Evolutionary conservation across 2,888 invertebrate species (phyloP).

Genomic region (Smittia sp.): DNA sequence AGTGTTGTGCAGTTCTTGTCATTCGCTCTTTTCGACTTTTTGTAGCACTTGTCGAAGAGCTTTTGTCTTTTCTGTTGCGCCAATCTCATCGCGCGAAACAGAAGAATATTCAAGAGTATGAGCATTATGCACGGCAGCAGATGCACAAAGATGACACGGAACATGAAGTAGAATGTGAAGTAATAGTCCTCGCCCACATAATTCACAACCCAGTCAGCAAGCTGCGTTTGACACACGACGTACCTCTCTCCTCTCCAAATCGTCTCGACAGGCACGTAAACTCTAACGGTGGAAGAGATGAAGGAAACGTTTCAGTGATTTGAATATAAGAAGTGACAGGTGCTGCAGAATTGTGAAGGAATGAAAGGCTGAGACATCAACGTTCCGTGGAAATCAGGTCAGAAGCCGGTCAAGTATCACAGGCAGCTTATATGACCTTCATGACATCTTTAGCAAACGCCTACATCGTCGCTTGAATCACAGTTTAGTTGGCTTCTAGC

Average conservation of each 20-base stretch:
- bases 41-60: constrained; percentile 76
- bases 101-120: constrained; percentile 81
- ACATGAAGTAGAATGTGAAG: constrained; percentile 78
- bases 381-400: too few relatives aligned
- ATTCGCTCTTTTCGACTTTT: constrained; percentile 62
- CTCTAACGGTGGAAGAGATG: constrained; percentile 43
- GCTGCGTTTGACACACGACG: constrained; percentile 63
- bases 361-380: too few relatives aligned
- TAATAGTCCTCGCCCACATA: constrained; percentile 70
- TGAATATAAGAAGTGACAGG: too few relatives aligned
- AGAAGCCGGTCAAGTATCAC: too few relatives aligned
- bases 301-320: background rate
- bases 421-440: too few relatives aligned
- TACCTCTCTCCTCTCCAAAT: constrained; percentile 69
- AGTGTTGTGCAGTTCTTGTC: constrained; percentile 78
- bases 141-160: constrained; percentile 89
- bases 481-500: too few relatives aligned
- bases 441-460: too few relatives aligned
- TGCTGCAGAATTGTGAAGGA: too few relatives aligned
- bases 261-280: constrained; percentile 60
- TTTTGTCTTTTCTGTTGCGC: constrained; percentile 77
- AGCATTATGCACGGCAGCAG: constrained; percentile 83
- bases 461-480: too few relatives aligned
- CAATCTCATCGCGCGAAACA: constrained; percentile 80
- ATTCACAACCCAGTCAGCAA: constrained; percentile 68